phyloP scores from a whole-genome alignment of 2,888 invertebrate species.

The Drosophila colorata region DNA sequence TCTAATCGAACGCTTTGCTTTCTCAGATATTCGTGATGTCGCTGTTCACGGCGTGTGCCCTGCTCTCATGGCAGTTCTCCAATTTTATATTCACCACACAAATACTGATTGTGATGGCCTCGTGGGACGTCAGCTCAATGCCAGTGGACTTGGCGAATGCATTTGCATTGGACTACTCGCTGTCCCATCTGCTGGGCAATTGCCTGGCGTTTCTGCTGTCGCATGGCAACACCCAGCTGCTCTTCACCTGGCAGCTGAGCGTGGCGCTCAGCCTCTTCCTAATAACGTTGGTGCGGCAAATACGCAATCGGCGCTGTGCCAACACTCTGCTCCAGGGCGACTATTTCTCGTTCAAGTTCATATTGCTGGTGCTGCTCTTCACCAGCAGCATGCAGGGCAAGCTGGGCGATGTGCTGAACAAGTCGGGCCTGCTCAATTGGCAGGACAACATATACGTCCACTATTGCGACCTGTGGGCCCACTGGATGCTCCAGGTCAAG shows the following conservation, averaged over 20 bases:
- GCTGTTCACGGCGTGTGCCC: conserved; percentile 81
- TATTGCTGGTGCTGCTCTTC: conserved; percentile 76
- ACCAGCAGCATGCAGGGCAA: conserved; percentile 81
- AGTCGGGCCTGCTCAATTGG: conserved; percentile 73
- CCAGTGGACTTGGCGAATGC: conserved; percentile 84
- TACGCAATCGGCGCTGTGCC: conserved; percentile 56
- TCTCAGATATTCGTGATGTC: conserved; percentile 81
- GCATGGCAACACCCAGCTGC: conserved; percentile 82
- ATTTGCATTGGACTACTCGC: conserved; percentile 82
- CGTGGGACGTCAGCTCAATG: conserved; percentile 88
- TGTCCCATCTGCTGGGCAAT: conserved; percentile 83
- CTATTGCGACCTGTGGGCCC: conserved; percentile 81
- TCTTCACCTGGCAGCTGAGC: conserved; percentile 84
- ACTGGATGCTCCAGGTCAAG: conserved; percentile 82
- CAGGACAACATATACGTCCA: conserved; percentile 77
- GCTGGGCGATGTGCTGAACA: conserved; percentile 79
- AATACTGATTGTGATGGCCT: conserved; percentile 89
- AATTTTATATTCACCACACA: conserved; percentile 93
- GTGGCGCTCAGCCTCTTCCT: conserved; percentile 80
- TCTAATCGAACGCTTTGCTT: background rate
- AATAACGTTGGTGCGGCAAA: conserved; percentile 70
- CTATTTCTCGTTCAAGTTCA: conserved; percentile 76
- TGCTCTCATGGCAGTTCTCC: conserved; percentile 92
- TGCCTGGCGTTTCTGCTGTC: conserved; percentile 81
- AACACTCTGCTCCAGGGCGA: conserved; percentile 49